These are phyloP conservation scores for Myripristis murdjan DNA, from an alignment of 2,797 vertebrate species.

Conservation along the genomic window DNA sequence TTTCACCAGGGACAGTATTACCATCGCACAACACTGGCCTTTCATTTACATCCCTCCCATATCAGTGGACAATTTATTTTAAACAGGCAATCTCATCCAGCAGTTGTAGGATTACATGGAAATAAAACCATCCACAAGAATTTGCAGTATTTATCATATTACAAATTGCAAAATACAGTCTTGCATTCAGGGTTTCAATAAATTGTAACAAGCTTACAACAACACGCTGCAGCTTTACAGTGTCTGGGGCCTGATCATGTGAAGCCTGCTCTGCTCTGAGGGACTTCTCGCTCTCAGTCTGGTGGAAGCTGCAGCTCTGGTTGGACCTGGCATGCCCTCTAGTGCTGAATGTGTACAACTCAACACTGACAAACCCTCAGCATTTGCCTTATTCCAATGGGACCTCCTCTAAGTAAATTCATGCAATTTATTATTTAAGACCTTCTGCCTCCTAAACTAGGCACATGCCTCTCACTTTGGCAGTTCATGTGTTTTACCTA, in stretches of 20 bases:
- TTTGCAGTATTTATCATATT: background rate
- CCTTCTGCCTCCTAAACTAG: too few relatives aligned
- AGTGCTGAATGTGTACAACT: constrained; percentile 8
- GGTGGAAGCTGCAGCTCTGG: background rate
- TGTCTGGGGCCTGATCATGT: too few relatives aligned
- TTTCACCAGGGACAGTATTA: too few relatives aligned
- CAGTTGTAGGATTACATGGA: background rate
- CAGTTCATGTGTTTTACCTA: too few relatives aligned
- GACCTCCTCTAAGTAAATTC: too few relatives aligned
- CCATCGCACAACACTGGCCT: too few relatives aligned
- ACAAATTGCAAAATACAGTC: too few relatives aligned
- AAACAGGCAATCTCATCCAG: background rate
- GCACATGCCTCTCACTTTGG: too few relatives aligned
- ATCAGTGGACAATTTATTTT: background rate
- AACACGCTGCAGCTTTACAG: too few relatives aligned
- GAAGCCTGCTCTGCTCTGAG: background rate
- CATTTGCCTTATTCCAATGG: background rate
- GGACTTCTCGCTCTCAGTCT: background rate
- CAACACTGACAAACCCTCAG: background rate
- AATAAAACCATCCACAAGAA: background rate
- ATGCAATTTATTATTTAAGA: too few relatives aligned
- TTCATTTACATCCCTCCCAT: background rate
- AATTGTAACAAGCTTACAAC: too few relatives aligned
- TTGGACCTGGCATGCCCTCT: constrained; percentile 7
- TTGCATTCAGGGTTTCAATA: too few relatives aligned